phyloP scores from a whole-genome alignment of 2,113 vertebrate genomes.

The Euleptes europaea region DNA sequence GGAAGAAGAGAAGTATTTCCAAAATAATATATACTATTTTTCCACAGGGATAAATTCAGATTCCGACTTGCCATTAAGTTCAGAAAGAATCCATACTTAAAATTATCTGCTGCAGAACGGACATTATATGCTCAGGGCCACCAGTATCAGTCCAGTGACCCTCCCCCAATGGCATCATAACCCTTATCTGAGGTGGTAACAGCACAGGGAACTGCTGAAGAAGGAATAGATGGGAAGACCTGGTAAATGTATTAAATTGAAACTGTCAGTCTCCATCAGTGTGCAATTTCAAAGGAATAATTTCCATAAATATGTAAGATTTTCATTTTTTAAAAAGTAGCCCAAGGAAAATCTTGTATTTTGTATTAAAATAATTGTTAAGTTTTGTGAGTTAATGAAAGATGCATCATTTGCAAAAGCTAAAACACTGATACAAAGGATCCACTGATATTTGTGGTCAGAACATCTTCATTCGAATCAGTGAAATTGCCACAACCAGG shows the following conservation, averaged over 20 bases:
- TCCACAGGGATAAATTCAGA: not conserved
- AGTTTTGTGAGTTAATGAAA: too few species aligned
- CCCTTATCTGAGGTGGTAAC: not conserved
- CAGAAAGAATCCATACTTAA: not conserved
- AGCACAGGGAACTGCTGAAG: not conserved
- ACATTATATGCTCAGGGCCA: not conserved
- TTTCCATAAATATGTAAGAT: not conserved
- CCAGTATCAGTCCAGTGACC: not conserved
- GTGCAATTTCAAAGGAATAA: not conserved
- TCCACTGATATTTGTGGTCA: conserved; percentile 63
- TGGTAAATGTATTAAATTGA: not conserved
- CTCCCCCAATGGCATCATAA: not conserved
- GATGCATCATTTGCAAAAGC: conserved; percentile 61
- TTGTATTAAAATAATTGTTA: conserved; percentile 28
- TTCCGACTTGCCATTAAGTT: conserved; percentile 21
- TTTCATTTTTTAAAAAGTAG: not conserved
- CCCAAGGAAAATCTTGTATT: conserved; percentile 46
- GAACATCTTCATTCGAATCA: conserved; percentile 69
- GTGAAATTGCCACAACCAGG: conserved; percentile 64
- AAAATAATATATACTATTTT: conserved; percentile 11
- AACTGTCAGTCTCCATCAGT: not conserved
- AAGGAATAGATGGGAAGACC: not conserved
- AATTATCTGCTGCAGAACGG: not conserved
- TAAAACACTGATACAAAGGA: conserved; percentile 68
- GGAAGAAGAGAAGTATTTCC: not conserved